phyloP scores from a whole-genome alignment of 2,888 invertebrate species.

The Eudasyphora cyanicolor region DNA sequence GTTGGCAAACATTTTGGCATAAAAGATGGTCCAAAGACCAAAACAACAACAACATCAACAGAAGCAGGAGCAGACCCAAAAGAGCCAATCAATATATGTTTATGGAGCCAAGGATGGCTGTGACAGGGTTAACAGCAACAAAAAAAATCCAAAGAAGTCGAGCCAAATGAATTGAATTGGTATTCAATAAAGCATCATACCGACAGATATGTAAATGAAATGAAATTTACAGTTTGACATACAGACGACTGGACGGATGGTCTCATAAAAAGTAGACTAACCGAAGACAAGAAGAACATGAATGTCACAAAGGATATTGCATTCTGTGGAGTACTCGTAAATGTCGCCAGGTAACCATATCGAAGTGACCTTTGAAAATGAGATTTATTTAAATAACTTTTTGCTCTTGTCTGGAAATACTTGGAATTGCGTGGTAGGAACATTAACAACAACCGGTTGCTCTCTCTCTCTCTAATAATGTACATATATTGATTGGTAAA shows the following conservation, averaged over 20 bases:
- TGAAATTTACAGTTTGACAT: neutral
- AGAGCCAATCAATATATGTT: constrained; percentile 41
- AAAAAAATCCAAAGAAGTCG: neutral
- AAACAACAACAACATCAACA: neutral
- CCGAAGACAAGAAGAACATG: no score
- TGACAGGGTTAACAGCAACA: neutral
- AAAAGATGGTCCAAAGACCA: constrained; percentile 17
- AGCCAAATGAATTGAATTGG: neutral
- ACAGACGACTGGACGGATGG: neutral
- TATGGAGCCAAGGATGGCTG: neutral
- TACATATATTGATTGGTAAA: no score
- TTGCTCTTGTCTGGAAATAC: no score
- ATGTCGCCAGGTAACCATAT: no score
- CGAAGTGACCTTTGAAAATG: no score
- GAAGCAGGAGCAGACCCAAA: no score
- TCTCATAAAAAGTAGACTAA: no score
- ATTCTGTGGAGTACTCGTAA: no score
- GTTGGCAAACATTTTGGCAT: constrained; percentile 62
- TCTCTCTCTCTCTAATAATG: no score
- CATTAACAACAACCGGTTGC: no score
- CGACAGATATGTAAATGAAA: constrained; percentile 17
- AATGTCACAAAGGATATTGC: neutral
- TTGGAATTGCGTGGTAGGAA: no score
- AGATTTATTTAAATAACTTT: no score
- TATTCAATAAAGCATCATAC: constrained; percentile 5